Conservation (phyloP, 1,140 invertebrate genomes). For the Catajapyx aquilonaris region DNA sequence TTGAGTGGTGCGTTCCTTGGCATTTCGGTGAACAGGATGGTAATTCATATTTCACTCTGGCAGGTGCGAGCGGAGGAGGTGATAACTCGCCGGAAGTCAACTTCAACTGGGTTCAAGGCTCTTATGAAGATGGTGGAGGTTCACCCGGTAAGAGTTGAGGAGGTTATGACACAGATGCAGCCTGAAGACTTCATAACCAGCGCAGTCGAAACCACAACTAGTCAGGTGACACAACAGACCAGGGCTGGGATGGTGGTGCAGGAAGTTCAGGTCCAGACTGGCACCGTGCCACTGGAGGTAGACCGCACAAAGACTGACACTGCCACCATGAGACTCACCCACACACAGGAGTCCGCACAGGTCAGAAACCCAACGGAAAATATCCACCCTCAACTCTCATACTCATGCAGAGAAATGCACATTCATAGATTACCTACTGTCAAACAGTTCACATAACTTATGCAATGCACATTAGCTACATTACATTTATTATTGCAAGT, state of each 20-base stretch:
- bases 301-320: background rate
- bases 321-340: background rate
- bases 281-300: slow-evolving; percentile 6
- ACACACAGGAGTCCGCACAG: background rate
- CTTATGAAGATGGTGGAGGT: slow-evolving; percentile 65
- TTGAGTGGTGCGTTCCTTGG: no score
- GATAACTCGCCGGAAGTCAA: slow-evolving; percentile 14
- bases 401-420: no score
- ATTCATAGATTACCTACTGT: no score
- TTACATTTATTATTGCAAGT: no score
- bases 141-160: slow-evolving; percentile 54
- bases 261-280: slow-evolving; percentile 11
- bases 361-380: slow-evolving; percentile 1
- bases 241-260: slow-evolving; percentile 12
- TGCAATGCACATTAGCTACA: no score
- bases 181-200: slow-evolving; percentile 58
- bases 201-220: slow-evolving; percentile 45
- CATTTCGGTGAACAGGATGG: no score
- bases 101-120: slow-evolving; percentile 52
- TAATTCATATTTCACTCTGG: no score
- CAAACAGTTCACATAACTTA: no score
- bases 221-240: slow-evolving; percentile 27
- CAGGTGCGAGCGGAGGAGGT: slow-evolving; percentile 43
- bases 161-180: slow-evolving; percentile 54
- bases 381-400: no score